Conservation (phyloP, 1,140 invertebrate genomes). For the Drosophila pachea region DNA sequence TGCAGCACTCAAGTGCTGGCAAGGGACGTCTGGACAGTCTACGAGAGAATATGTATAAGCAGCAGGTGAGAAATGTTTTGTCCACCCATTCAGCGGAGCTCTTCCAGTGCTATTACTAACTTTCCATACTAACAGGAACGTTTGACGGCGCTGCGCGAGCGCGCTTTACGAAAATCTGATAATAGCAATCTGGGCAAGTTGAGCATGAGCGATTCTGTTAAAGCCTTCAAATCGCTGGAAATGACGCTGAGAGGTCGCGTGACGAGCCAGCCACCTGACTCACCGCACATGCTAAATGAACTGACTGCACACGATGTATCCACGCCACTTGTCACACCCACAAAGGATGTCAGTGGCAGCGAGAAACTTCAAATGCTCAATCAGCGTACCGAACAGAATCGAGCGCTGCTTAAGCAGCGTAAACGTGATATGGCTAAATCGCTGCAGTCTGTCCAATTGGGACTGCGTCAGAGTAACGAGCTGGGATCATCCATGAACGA, state of each 20-base stretch:
- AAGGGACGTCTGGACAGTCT: conserved; percentile 58
- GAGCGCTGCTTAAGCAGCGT: conserved; percentile 66
- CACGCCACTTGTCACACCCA: conserved; percentile 42
- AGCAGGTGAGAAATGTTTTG: conserved; percentile 40
- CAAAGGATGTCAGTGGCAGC: conserved; percentile 66
- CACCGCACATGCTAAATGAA: neutral
- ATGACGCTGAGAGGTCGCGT: conserved; percentile 33
- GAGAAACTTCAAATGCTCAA: conserved; percentile 80
- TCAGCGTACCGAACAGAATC: conserved; percentile 80
- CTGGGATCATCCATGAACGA: conserved; percentile 76
- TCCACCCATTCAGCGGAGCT: neutral
- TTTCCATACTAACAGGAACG: conserved; percentile 39
- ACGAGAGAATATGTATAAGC: conserved; percentile 60
- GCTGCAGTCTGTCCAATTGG: conserved; percentile 43
- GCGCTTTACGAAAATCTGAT: conserved; percentile 45
- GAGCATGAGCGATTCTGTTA: conserved; percentile 55
- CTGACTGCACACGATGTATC: conserved; percentile 26
- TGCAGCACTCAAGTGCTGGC: conserved; percentile 30
- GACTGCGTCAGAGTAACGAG: conserved; percentile 49
- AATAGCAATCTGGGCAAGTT: conserved; percentile 19
- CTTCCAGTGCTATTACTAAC: too few relatives aligned
- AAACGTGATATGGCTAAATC: conserved; percentile 61
- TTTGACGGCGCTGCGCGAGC: conserved; percentile 55
- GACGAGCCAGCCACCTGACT: neutral
- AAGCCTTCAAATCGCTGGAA: conserved; percentile 49